These are phyloP conservation scores for Hipposideros armiger DNA, from an alignment of 2,113 vertebrate genomes.

Conservation along the genomic window DNA sequence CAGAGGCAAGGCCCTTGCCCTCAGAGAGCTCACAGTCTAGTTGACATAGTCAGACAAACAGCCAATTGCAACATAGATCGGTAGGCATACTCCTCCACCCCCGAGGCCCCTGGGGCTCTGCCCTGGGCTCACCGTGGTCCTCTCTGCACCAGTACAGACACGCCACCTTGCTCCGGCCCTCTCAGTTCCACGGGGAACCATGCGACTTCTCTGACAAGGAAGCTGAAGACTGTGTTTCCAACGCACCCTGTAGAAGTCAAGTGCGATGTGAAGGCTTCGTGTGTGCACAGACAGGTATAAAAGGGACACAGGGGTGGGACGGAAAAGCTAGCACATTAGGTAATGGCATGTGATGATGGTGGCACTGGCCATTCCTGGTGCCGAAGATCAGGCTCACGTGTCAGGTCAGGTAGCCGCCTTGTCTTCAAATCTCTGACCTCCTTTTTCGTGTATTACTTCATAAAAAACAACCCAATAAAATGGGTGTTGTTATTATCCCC, in stretches of 20 bases:
- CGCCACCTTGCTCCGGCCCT: conserved; percentile 88
- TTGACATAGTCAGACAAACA: neutral
- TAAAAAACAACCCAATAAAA: neutral
- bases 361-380: neutral
- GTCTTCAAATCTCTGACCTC: neutral
- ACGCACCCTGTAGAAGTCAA: conserved; percentile 87
- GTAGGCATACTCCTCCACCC: neutral
- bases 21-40: neutral
- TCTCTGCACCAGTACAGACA: conserved; percentile 91
- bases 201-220: conserved; percentile 90
- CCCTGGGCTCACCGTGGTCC: neutral
- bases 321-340: neutral
- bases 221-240: conserved; percentile 89
- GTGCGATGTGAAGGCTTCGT: conserved; percentile 93
- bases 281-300: conserved; percentile 92
- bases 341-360: rapidly evolving
- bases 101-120: neutral
- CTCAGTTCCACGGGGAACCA: conserved; percentile 92
- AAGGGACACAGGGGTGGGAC: neutral
- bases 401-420: neutral
- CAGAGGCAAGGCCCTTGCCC: neutral
- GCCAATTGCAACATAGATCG: neutral
- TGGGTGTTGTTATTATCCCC: neutral
- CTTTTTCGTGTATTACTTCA: neutral
- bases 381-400: neutral